Evolutionary conservation across 1,140 invertebrate genomes (phyloP), one percentile per base, ranked within the genome.

Genomic region (Catajapyx aquilonaris): DNA sequence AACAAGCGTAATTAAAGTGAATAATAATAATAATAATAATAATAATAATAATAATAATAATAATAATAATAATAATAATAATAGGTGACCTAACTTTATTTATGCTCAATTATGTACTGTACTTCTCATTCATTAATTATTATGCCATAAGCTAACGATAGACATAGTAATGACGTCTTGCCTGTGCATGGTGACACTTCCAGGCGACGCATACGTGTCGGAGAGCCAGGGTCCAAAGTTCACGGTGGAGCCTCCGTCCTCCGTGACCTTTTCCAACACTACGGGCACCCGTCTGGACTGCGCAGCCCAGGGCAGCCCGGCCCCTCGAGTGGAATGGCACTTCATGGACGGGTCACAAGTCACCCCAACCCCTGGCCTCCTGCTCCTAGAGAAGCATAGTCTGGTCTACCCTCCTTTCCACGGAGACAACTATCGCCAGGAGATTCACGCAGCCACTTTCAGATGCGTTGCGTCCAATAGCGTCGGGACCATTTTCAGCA

Each of bases 251-350:
- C 57, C 57, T 7, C 55, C 59, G 16, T 45, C 45, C 28, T 41
- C 44, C 2, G 43, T 61, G 3, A 53, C 52, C 4, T 60, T 60
- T 41, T 49, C 56, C 23, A 62, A 60, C 44, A 54, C 53, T 32
- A 40, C 41, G n/a, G 49, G 50, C 21, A 36, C 52, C 0, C 33
- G 50, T 21, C 46, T 61, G 17, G 54, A 58, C 38, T 61, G 59
- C 42, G 40, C 46, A 10, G 56, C 57, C 13, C 49, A 52, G 21
- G 57, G 58, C 7, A 48, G 49, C 41, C 57, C 58, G 15, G 36
- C 41, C 11, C 55, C 54, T 3, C 42, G 34, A 19, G 44, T 60
- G 20, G 43, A 48, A 15, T 61, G 59, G 59, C 20, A 43, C 19
- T 20, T 31, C 5, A 21, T 23, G 4, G 59, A 62, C 40, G 59